Percentiles rank a stretch among this genome's conserved stretches.
Evolutionary conservation across 2,797 vertebrate genomes (phyloP).

Genomic region (Phaenicophaeus curvirostris): DNA sequence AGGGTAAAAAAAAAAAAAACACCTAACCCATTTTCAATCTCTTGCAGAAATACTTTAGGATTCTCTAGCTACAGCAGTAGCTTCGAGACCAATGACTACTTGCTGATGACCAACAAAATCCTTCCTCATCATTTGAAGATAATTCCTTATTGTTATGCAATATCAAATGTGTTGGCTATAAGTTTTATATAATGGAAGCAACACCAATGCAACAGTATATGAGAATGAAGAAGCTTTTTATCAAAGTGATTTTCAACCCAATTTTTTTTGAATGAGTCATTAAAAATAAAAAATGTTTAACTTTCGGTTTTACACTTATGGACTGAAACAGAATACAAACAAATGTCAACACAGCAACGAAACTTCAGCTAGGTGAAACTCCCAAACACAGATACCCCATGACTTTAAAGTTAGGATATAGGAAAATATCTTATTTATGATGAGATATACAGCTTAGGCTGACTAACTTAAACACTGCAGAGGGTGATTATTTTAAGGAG

Average conservation of each 20-base stretch:
- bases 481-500: neutral
- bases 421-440: neutral
- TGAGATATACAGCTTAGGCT: neutral
- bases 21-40: neutral
- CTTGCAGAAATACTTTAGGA: neutral
- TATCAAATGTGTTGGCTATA: neutral
- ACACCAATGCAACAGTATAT: neutral
- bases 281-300: neutral
- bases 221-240: neutral
- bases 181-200: neutral
- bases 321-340: neutral
- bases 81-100: neutral
- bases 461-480: neutral
- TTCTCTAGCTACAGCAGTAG: neutral
- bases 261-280: neutral
- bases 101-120: neutral
- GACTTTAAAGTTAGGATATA: neutral
- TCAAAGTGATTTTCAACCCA: conserved; percentile 5
- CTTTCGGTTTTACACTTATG: neutral
- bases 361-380: neutral
- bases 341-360: neutral
- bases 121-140: neutral
- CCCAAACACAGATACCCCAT: neutral
- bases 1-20: neutral
- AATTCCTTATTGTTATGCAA: neutral